Percentiles rank a stretch among this genome's conserved stretches.
Conservation (phyloP, 2,113 vertebrate genomes). For the Thomomys bottae region DNA sequence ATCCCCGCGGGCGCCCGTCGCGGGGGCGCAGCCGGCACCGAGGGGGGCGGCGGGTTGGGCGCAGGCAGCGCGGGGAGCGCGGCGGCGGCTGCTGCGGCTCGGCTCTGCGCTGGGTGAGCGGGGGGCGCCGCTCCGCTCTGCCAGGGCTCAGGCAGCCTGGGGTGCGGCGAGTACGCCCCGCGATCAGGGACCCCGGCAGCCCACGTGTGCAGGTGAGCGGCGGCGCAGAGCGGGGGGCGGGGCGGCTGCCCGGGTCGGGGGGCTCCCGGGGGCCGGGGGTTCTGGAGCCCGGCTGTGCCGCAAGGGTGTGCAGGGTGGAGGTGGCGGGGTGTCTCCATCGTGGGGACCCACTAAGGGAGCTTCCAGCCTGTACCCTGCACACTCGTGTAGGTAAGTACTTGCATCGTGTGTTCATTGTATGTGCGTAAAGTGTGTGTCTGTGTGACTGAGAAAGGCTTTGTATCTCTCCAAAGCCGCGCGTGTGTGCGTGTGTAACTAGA, state of each 20-base stretch:
- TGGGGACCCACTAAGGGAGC: too few species aligned
- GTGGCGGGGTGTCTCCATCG: too few species aligned
- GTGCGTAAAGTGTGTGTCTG: too few species aligned
- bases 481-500: not conserved
- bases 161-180: constrained; percentile 36
- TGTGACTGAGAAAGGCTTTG: too few species aligned
- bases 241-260: not conserved
- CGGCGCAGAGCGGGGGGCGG: not conserved
- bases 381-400: constrained; percentile 48
- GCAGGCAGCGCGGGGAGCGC: constrained; percentile 65
- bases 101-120: constrained; percentile 17
- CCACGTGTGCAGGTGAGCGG: not conserved
- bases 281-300: not conserved
- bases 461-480: too few species aligned
- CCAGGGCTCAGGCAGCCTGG: not conserved
- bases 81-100: constrained; percentile 56
- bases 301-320: constrained; percentile 12
- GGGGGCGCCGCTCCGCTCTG: not conserved
- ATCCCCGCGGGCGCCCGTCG: not conserved
- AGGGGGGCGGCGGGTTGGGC: constrained; percentile 76
- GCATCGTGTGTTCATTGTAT: not conserved
- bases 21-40: constrained; percentile 67
- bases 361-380: not conserved
- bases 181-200: not conserved
- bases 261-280: not conserved